These are phyloP conservation scores for Oreotrochilus melanogaster DNA, from an alignment of 2,113 vertebrate genomes.

Conservation along the genomic window DNA sequence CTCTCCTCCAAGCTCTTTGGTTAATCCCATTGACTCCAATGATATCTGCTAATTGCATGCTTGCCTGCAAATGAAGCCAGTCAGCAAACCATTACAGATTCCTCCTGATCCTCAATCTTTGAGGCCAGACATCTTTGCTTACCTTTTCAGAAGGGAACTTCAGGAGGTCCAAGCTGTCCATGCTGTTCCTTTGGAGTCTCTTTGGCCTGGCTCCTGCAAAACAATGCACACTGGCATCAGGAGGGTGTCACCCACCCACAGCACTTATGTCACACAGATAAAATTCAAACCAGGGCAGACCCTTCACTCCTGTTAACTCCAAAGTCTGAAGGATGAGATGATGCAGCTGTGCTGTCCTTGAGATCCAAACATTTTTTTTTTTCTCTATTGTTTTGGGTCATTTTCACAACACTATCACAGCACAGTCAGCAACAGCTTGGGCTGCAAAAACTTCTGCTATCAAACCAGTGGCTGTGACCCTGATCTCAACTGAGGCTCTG, in stretches of 20 bases:
- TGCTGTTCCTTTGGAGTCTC: slow-evolving; percentile 86
- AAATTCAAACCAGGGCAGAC: neutral
- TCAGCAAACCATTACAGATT: neutral
- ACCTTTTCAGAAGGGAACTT: slow-evolving; percentile 91
- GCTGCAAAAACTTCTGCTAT: neutral
- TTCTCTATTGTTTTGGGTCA: neutral
- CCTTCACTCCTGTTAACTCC: neutral
- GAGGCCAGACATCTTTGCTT: neutral
- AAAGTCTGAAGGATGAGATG: neutral
- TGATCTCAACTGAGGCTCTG: neutral
- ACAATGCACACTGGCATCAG: neutral
- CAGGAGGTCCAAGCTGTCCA: slow-evolving; percentile 90
- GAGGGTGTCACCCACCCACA: neutral
- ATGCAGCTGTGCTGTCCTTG: neutral
- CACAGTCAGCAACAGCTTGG: neutral
- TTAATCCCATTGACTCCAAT: slow-evolving; percentile 27
- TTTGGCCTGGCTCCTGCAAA: slow-evolving; percentile 92
- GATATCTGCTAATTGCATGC: slow-evolving; percentile 39
- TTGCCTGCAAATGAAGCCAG: neutral
- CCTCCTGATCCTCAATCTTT: neutral
- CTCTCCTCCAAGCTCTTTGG: slow-evolving; percentile 3
- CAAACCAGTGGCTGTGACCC: fast-evolving
- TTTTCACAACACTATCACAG: neutral
- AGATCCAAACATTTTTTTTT: neutral
- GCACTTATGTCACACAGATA: neutral